Evolutionary conservation across 1,140 invertebrate genomes (phyloP).

Genomic region (Thaumetopoea pityocampa): DNA sequence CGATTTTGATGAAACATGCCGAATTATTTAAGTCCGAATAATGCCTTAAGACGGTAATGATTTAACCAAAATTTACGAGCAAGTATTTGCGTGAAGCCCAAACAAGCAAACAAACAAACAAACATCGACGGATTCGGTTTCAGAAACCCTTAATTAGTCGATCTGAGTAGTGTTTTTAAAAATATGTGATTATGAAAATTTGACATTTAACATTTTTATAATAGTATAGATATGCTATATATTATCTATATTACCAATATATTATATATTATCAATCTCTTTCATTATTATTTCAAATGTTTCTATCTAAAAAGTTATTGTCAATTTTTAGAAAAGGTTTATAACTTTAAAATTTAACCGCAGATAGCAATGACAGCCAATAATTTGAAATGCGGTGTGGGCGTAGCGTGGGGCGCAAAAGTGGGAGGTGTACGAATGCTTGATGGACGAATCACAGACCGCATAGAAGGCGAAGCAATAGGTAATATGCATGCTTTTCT

Average conservation of each 20-base stretch:
- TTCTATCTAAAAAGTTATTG: neutral
- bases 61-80: too few relatives aligned
- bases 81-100: too few relatives aligned
- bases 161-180: too few relatives aligned
- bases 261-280: neutral
- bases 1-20: too few relatives aligned
- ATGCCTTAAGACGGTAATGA: too few relatives aligned
- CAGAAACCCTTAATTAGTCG: too few relatives aligned
- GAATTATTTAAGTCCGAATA: too few relatives aligned
- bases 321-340: neutral
- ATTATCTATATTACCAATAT: neutral
- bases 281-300: neutral
- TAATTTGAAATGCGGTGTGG: conserved; percentile 91
- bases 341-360: conserved; percentile 2
- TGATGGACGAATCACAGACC: conserved; percentile 93
- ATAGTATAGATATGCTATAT: too few relatives aligned
- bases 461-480: conserved; percentile 88
- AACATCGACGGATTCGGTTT: too few relatives aligned
- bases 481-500: conserved; percentile 24
- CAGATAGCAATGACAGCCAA: conserved; percentile 89
- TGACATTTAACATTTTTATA: too few relatives aligned
- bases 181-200: too few relatives aligned
- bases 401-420: conserved; percentile 87
- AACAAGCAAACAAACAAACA: too few relatives aligned
- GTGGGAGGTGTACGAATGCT: conserved; percentile 93